Percentiles rank a stretch among this genome's conserved stretches.
phyloP scores from a whole-genome alignment of 2,797 vertebrate genomes.

The Graptemys geographica region DNA sequence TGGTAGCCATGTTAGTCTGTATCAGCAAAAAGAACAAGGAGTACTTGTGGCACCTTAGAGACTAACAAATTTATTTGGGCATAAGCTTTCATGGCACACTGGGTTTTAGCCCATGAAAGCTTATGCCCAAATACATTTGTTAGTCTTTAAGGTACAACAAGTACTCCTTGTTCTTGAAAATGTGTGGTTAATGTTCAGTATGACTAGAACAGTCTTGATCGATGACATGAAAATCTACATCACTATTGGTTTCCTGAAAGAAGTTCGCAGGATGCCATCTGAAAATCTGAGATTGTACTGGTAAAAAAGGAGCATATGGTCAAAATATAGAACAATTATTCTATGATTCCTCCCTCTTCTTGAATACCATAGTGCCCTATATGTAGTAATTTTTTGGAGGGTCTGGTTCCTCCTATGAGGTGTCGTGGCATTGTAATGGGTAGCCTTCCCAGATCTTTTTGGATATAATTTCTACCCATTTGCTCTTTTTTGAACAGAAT shows the following conservation, averaged over 20 bases:
- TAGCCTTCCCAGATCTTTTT: background rate
- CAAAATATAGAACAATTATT: background rate
- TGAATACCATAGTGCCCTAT: background rate
- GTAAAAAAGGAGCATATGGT: fast-evolving
- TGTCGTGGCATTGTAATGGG: background rate
- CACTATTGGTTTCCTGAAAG: background rate
- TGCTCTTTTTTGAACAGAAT: background rate
- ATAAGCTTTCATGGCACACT: no score
- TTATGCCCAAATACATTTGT: no score
- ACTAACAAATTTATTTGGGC: no score
- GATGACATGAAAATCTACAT: background rate
- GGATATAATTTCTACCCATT: background rate
- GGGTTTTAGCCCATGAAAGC: no score
- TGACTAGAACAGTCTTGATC: background rate
- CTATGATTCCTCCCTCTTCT: background rate
- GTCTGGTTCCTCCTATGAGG: background rate
- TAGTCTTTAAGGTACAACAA: no score
- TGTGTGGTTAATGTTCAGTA: background rate
- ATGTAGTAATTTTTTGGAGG: background rate
- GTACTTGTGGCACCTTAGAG: no score
- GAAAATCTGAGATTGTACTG: background rate
- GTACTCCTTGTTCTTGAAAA: background rate
- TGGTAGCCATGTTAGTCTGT: no score
- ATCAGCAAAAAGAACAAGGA: no score
- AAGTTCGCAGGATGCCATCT: background rate